Evolutionary conservation across 2,113 vertebrate species (phyloP).

Genomic region (Tinamus guttatus): DNA sequence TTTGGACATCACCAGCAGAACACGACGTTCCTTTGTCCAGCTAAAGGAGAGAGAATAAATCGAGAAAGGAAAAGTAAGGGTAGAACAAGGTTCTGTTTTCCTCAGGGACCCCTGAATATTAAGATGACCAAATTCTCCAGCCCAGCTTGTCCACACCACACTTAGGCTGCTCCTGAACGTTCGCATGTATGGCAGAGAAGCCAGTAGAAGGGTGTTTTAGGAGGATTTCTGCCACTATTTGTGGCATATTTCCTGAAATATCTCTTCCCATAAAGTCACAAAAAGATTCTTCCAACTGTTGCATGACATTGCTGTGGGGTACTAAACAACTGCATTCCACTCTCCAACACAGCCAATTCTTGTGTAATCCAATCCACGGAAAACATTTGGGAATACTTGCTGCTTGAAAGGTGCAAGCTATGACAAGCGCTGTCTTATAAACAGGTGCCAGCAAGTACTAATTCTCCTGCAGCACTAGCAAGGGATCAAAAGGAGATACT

Average conservation of each 20-base stretch:
- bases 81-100: background rate
- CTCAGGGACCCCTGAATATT: background rate
- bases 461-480: background rate
- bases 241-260: background rate
- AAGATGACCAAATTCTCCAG: background rate
- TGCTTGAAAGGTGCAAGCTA: constrained; percentile 20
- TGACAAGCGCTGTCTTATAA: background rate
- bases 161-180: background rate
- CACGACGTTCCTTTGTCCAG: constrained; percentile 91
- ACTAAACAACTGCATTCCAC: background rate
- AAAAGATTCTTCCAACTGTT: background rate
- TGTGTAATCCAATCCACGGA: constrained; percentile 2
- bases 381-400: constrained; percentile 9
- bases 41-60: constrained; percentile 73
- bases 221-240: background rate
- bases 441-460: background rate
- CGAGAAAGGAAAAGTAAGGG: background rate
- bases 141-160: background rate
- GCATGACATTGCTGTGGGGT: background rate
- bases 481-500: background rate
- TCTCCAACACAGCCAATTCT: background rate
- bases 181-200: background rate
- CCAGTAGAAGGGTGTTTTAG: background rate
- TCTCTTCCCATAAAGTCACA: background rate
- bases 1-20: constrained; percentile 90